Evolutionary conservation across 2,113 vertebrate genomes (phyloP), one percentile per base, ranked within the genome.

Genomic region (Eulacestoma nigropectus): DNA sequence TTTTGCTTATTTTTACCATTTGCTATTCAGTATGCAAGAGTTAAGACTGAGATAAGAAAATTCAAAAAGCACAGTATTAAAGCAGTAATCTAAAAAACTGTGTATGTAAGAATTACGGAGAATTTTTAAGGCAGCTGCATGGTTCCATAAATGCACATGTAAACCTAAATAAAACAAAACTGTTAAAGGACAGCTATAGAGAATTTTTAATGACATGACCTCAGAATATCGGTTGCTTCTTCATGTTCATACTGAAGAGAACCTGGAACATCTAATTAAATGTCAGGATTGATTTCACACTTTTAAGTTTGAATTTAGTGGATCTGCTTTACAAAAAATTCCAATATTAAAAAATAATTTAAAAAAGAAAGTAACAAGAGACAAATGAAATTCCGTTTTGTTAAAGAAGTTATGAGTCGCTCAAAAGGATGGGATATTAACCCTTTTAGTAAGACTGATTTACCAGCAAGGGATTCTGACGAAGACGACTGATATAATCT

Each of bases 401-500:
- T 35, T 55, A 68, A n/a, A 67, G 30, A 62, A 84, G 21, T 56
- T 73, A 37, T 10, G 8, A 67, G 63, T 69, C n/a, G 44, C 37
- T 77, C 35, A 35, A 22, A 63, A 44, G 52, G 29, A 47, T 56
- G 19, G 6, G 12, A 22, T 19, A 64, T n/a, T 81, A 77, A 42
- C 56, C 44, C 63, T 79, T 90, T 79, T 11, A n/a, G 8, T 42
- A 32, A 69, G 18, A 18, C 41, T 41, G n/a, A 65, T 68, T 84
- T 80, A 87, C 57, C 50, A 17, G 81, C 94, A 85, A 9, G 8
- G 60, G 75, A 89, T 93, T 91, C 78, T 85, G 79, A 97, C 90
- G 79, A 92, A 93, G 94, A 96, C 49, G 65, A 69, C 25, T 83
- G 70, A 94, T 95, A 93, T 7, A 87, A 97, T 95, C 93, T 94